A percentile compares a stretch with the other conserved stretches of the same genome.
phyloP scores from a whole-genome alignment of 1,140 invertebrate genomes.

The Hylyphantes graminicola region DNA sequence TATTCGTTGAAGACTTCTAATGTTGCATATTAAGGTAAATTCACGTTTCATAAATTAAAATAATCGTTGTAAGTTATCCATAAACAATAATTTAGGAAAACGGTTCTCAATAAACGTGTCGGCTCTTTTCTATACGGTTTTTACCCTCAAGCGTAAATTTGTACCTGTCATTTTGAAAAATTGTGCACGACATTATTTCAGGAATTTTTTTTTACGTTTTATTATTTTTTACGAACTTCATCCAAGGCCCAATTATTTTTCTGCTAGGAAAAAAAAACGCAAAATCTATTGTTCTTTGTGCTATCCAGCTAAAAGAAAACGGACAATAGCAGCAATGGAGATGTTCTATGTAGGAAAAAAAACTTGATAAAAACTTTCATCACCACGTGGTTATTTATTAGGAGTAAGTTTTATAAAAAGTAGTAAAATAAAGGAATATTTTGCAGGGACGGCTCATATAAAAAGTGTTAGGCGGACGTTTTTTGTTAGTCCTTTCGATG shows the following conservation, averaged over 20 bases:
- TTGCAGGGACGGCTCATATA: too few species aligned
- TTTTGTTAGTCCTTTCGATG: too few species aligned
- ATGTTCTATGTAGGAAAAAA: slow-evolving; percentile 7
- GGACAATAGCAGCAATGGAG: slow-evolving; percentile 17
- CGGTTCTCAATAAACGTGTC: too few species aligned
- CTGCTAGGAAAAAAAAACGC: not conserved
- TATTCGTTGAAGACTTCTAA: too few species aligned
- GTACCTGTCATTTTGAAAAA: slow-evolving; percentile 45
- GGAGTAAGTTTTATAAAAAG: not conserved
- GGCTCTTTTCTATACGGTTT: not conserved
- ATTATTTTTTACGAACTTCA: slow-evolving; percentile 16
- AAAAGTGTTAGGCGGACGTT: too few species aligned
- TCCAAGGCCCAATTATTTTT: slow-evolving; percentile 23
- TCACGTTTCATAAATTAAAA: too few species aligned
- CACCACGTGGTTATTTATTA: slow-evolving; percentile 11
- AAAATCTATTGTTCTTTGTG: slow-evolving; percentile 21
- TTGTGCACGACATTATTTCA: slow-evolving; percentile 10
- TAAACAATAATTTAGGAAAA: too few species aligned
- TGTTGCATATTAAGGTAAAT: too few species aligned
- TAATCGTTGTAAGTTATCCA: too few species aligned
- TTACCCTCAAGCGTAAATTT: slow-evolving; percentile 11
- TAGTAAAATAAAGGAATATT: too few species aligned
- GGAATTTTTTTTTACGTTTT: not conserved
- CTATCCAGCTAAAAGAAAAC: not conserved
- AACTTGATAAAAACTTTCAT: slow-evolving; percentile 16